These are phyloP conservation scores for Urocolius indicus DNA, from an alignment of 2,113 vertebrate species.

Conservation along the genomic window DNA sequence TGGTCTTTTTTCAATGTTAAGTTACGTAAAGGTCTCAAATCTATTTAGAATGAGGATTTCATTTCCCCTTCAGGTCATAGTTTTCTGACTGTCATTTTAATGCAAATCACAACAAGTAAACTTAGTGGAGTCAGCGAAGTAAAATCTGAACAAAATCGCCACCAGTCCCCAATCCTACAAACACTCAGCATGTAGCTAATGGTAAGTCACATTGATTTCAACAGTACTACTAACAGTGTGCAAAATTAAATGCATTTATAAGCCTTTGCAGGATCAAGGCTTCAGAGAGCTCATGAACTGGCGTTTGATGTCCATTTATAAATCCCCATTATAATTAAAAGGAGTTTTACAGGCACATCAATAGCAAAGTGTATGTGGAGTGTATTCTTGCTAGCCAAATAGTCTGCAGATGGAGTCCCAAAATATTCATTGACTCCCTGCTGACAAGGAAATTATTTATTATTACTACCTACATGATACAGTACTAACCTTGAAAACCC, in stretches of 20 bases:
- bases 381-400: conserved; percentile 56
- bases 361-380: conserved; percentile 6
- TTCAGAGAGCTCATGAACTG: conserved; percentile 57
- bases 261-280: conserved; percentile 33
- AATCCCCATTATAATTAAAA: conserved; percentile 63
- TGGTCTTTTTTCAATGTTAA: background rate
- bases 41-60: background rate
- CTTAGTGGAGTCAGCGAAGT: background rate
- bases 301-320: conserved; percentile 66
- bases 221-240: conserved; percentile 31
- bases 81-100: conserved; percentile 12
- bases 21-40: background rate
- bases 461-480: conserved; percentile 70
- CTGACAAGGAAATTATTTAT: conserved; percentile 74
- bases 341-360: conserved; percentile 52
- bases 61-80: background rate
- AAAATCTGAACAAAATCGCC: conserved; percentile 25
- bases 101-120: conserved; percentile 28
- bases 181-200: conserved; percentile 51
- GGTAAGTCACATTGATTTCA: conserved; percentile 32
- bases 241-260: conserved; percentile 65
- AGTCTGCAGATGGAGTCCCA: conserved; percentile 69
- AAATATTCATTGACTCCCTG: conserved; percentile 73
- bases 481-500: conserved; percentile 69
- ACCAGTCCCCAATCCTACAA: background rate